phyloP scores from a whole-genome alignment of 30 jellyfish, hydroid and myxozoan genomes.

The Rhopilema esculentum region DNA sequence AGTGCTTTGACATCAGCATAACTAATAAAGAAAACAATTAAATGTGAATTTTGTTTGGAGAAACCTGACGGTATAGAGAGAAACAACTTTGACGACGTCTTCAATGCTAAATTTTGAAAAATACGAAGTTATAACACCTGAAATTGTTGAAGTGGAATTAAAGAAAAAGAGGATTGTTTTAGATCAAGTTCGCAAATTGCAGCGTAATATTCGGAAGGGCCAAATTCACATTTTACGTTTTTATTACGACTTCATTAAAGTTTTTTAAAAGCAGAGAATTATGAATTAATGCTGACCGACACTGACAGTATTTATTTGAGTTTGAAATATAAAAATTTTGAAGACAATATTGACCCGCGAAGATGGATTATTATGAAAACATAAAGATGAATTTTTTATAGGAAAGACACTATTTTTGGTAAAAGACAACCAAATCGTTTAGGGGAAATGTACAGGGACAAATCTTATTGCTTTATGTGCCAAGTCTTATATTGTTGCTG shows the following conservation, averaged over 20 bases:
- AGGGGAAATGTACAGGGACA: neutral
- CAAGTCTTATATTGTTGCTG: constrained; percentile 4
- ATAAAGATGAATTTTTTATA: neutral
- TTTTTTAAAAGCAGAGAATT: neutral
- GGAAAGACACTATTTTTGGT: neutral
- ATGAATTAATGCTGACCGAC: neutral
- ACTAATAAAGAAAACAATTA: constrained; percentile 19
- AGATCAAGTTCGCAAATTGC: neutral
- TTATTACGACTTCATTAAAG: neutral
- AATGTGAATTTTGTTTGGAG: too few relatives aligned
- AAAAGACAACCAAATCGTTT: neutral
- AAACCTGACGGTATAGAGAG: too few relatives aligned
- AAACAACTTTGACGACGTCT: neutral
- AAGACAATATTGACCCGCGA: neutral
- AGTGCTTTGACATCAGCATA: neutral
- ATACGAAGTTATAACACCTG: neutral
- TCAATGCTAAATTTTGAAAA: neutral
- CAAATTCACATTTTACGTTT: neutral
- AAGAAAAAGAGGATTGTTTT: neutral
- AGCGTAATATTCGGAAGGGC: neutral
- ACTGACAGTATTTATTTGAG: constrained; percentile 10
- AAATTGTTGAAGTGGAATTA: neutral
- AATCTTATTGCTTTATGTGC: neutral
- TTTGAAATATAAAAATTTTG: neutral
- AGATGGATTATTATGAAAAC: neutral